Evolutionary conservation across 2,888 invertebrate genomes (phyloP), one percentile per base, ranked within the genome.

Genomic region (Chaetogeoica ovagalla): DNA sequence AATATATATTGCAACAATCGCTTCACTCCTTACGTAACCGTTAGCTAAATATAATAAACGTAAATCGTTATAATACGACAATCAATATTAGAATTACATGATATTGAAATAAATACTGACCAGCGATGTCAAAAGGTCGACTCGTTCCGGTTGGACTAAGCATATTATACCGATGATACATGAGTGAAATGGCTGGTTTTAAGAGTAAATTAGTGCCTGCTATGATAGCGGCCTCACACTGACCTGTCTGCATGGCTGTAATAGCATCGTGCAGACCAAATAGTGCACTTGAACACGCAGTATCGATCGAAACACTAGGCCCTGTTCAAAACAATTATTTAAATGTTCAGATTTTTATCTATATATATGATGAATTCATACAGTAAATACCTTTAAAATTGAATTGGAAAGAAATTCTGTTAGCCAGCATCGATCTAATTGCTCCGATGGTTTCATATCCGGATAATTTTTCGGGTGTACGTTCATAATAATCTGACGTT

Each of bases 371-470:
- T 52, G 15, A 13, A 52, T 52, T n/a, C n/a, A 52, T 52, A 52
- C 11, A 52, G 11, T 15, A 30, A n/a, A 17, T 84, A 88, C 87
- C 89, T 86, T 88, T 88, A 81, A 90, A 87, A 84, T 91, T 89
- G 85, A 90, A 89, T 83, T 88, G 88, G 85, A 87, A 91, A 9
- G 90, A 90, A 43, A 91, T 85, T 81, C 90, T 86, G 85, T 90
- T 90, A 73, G 90, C 88, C 85, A 90, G 88, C 90, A 90, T 90
- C 57, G 89, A 88, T 68, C 89, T 85, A 71, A 88, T 88, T 84
- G 91, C 91, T 0, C 92, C 92, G 68, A 91, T 90, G 84, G 91
- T 88, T 66, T 89, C 89, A 86, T 91, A 91, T 60, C 91, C 91
- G 39, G 81, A 73, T 9, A 79, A 37, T 59, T 82, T 82, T 37